Evolutionary conservation across 2,888 invertebrate species (phyloP), one percentile per base, ranked within the genome.

Genomic region (Lingula anatina): DNA sequence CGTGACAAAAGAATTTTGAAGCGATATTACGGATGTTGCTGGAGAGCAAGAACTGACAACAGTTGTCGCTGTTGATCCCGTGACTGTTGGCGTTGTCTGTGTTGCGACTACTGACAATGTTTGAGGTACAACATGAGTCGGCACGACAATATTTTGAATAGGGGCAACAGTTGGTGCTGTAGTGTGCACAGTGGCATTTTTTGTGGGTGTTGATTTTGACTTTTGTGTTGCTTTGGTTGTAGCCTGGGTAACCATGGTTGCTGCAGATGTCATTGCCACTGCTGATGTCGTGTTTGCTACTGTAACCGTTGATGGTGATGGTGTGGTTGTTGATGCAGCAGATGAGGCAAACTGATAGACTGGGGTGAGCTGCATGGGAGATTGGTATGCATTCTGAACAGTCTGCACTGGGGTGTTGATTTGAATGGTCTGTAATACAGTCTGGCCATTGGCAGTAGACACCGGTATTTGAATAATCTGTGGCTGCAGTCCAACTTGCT

Each of bases 391-490:
- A n/a, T n/a, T n/a, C n/a, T n/a, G n/a, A n/a, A n/a, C n/a, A n/a
- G n/a, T n/a, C 15, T 31, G 31, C 9, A 31, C 9, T 9, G 31
- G 31, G 9, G 15, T 31, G 15, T 31, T 31, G 15, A 96, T 86
- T 74, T 95, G 94, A 1, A 96, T 87, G 0, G 95, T 94, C 76
- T 96, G 95, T 77, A 92, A 89, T 51, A 95, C 87, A 0, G 95
- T 94, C 78, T 95, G 94, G 0, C 95, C 95, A 75, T 88, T 89
- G 31, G 85, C 82, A 47, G 88, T 85, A 44, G 86, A 85, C 56
- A 92, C 89, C 1, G 92, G 92, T 53, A 93, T 89, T 76, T 94
- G 94, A 3, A 94, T 89, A 37, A 87, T 68, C 85, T 85, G 70
- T 54, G 76, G 61, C 20, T 44, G 44, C 21, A 21, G 21, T n/a